phyloP scores from a whole-genome alignment of 2,113 vertebrate genomes.

The Lichenostomus cassidix region DNA sequence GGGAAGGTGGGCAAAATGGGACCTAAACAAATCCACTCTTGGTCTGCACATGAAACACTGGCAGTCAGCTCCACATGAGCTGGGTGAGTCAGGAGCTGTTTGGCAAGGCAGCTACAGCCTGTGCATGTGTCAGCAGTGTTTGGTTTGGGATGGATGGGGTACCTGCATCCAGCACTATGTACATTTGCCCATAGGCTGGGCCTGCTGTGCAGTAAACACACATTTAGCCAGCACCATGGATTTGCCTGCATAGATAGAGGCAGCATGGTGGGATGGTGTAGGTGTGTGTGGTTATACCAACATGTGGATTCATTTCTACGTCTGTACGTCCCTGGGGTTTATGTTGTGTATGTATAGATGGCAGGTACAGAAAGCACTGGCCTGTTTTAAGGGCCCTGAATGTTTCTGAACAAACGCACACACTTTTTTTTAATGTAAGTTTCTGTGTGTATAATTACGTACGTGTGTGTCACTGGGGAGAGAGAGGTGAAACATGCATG shows the following conservation, averaged over 20 bases:
- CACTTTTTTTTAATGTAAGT: not conserved
- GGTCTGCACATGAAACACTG: not conserved
- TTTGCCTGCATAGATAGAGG: not conserved
- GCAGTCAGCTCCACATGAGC: not conserved
- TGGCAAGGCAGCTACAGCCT: not conserved
- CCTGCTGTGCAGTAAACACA: not conserved
- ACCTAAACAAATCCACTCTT: conserved; percentile 10
- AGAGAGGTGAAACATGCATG: not conserved
- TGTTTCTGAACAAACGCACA: not conserved
- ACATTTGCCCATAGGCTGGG: not conserved
- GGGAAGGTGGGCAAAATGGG: not conserved
- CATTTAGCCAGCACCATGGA: not conserved
- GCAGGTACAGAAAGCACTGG: not conserved
- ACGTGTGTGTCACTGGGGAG: not conserved
- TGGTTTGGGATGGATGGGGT: not conserved
- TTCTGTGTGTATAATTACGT: not conserved
- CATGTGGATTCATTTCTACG: not conserved
- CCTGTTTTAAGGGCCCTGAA: not conserved
- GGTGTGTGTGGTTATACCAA: not conserved
- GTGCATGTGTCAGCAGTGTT: not conserved
- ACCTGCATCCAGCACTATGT: not conserved
- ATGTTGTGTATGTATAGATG: not conserved
- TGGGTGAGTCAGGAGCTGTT: not conserved
- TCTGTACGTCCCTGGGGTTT: not conserved
- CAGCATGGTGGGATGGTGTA: not conserved